Percentiles rank a stretch among this genome's conserved stretches.
Conservation (phyloP, 2,888 invertebrate genomes). For the Euplagia quadripunctaria region DNA sequence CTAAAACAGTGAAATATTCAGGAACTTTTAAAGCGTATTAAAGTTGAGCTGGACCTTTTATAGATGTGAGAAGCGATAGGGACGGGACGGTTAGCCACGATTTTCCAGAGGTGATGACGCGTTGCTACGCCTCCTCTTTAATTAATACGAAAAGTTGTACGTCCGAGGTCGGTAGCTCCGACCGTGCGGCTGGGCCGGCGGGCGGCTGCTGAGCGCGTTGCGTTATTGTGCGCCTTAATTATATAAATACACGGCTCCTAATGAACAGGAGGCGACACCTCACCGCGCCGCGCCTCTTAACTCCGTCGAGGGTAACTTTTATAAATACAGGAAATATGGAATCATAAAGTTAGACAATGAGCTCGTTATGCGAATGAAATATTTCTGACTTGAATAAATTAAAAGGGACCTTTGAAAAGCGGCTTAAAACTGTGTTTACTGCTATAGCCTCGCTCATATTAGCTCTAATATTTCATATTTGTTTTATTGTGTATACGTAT, state of each 20-base stretch:
- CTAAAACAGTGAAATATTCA: constrained; percentile 81
- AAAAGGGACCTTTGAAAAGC: constrained; percentile 54
- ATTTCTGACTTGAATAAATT: constrained; percentile 69
- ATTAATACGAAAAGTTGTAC: constrained; percentile 77
- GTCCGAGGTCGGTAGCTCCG: constrained; percentile 31
- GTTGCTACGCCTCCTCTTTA: constrained; percentile 66
- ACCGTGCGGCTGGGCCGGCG: constrained; percentile 18
- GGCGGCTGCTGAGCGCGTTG: constrained; percentile 44
- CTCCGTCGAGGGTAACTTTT: constrained; percentile 61
- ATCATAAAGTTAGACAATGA: constrained; percentile 74
- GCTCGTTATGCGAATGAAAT: constrained; percentile 70
- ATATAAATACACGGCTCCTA: constrained; percentile 63
- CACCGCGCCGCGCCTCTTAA: constrained; percentile 55
- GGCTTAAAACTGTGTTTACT: constrained; percentile 40
- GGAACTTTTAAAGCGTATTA: constrained; percentile 78
- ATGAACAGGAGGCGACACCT: constrained; percentile 68
- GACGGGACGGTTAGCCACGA: constrained; percentile 57
- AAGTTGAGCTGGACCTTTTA: constrained; percentile 69
- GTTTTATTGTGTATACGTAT: constrained; percentile 34
- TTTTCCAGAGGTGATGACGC: constrained; percentile 64
- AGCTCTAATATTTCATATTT: constrained; percentile 33
- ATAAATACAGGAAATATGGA: constrained; percentile 76
- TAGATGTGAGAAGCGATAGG: constrained; percentile 66
- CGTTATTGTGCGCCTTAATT: constrained; percentile 66
- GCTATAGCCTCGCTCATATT: constrained; percentile 33